A percentile compares a stretch with the other conserved stretches of the same genome.
These are phyloP conservation scores for Aldabrachelys gigantea DNA, from an alignment of 2,113 vertebrate genomes.

Conservation along the genomic window DNA sequence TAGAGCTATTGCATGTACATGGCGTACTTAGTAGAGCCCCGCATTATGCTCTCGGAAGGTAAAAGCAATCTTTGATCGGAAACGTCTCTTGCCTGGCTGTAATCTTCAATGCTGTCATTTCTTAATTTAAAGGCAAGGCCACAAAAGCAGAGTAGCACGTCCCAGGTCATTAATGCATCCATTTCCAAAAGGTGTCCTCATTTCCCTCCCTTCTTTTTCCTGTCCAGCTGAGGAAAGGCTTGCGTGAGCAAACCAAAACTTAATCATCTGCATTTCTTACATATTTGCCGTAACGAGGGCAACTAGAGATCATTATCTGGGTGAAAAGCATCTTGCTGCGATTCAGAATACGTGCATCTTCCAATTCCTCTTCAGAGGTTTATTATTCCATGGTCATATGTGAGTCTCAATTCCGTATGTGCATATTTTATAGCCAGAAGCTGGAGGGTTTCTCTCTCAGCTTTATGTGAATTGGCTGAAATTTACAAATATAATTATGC, in stretches of 20 bases:
- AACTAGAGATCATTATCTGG: not conserved
- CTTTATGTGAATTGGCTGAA: not conserved
- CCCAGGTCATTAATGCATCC: constrained; percentile 9
- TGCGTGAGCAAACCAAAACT: constrained; percentile 55
- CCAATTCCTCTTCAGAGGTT: not conserved
- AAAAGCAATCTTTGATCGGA: not conserved
- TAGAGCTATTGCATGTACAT: no score
- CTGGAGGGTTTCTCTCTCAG: not conserved
- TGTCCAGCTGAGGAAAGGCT: constrained; percentile 17
- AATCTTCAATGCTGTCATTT: not conserved
- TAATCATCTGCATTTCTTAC: constrained; percentile 39
- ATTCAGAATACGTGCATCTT: not conserved
- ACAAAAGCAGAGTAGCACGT: constrained; percentile 2
- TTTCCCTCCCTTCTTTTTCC: constrained; percentile 38
- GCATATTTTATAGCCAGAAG: rapidly evolving
- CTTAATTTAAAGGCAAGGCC: constrained; percentile 29
- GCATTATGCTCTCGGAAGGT: not conserved
- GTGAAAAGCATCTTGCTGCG: not conserved
- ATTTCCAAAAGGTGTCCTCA: constrained; percentile 21
- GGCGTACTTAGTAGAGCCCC: not conserved
- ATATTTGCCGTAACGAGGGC: constrained; percentile 35
- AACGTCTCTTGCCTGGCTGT: not conserved
- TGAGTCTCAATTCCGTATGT: rapidly evolving
- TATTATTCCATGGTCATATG: not conserved
- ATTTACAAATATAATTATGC: not conserved